Conservation (phyloP, 2,797 vertebrate genomes). For the Dicrostonyx torquatus region DNA sequence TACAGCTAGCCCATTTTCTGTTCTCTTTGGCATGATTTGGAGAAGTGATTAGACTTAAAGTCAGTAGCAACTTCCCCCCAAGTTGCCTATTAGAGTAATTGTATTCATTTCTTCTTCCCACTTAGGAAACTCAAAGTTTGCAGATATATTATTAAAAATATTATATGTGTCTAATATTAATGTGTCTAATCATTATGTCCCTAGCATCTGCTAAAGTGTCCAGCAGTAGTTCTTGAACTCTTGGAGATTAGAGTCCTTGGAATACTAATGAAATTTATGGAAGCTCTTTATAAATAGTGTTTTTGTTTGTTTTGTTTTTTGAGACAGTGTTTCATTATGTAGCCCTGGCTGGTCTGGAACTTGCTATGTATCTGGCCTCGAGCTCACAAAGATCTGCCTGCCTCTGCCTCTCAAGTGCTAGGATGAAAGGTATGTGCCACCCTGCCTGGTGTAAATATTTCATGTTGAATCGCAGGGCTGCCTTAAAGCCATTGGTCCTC, state of each 20-base stretch:
- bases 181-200: background rate
- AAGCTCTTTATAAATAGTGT: background rate
- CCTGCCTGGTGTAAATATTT: background rate
- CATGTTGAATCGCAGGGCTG: background rate
- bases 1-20: slow-evolving; percentile 22
- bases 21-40: slow-evolving; percentile 34
- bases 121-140: slow-evolving; percentile 5
- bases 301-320: background rate
- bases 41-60: slow-evolving; percentile 7
- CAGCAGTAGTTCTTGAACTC: background rate
- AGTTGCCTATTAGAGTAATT: background rate
- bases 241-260: background rate
- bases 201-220: background rate
- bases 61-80: background rate
- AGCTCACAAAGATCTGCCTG: background rate
- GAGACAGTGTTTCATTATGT: background rate
- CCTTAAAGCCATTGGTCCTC: background rate
- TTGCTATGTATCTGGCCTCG: background rate
- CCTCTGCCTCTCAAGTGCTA: background rate
- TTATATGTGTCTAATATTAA: too few species aligned
- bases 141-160: background rate
- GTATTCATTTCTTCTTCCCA: slow-evolving; percentile 24
- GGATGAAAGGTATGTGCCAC: background rate
- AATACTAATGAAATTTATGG: slow-evolving; percentile 4
- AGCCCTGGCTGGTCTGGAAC: background rate